Conservation (phyloP, 2,113 vertebrate genomes). For the Suricata suricatta region DNA sequence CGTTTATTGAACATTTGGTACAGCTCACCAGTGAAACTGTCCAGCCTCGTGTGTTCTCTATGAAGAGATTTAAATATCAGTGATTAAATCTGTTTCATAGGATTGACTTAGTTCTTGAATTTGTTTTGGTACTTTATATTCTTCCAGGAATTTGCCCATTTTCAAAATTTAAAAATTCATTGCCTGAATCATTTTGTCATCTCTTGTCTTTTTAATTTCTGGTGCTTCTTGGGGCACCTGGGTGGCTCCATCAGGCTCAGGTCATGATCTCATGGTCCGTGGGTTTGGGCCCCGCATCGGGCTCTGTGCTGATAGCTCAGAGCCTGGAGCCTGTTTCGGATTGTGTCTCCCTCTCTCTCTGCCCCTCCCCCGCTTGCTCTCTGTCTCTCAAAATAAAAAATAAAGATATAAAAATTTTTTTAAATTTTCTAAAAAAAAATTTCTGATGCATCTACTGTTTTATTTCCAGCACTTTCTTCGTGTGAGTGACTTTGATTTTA, state of each 20-base stretch:
- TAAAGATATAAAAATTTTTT: too few relatives aligned
- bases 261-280: too few relatives aligned
- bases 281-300: too few relatives aligned
- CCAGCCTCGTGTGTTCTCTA: background rate
- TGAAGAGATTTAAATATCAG: background rate
- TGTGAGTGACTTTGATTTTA: background rate
- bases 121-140: background rate
- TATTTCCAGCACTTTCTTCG: background rate
- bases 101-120: background rate
- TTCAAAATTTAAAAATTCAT: slow-evolving; percentile 7
- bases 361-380: too few relatives aligned
- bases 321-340: too few relatives aligned
- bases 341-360: too few relatives aligned
- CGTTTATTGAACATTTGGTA: background rate
- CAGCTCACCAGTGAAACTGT: background rate
- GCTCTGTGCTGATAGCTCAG: too few relatives aligned
- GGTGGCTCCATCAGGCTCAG: too few relatives aligned
- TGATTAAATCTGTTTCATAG: background rate
- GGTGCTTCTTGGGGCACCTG: background rate
- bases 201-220: background rate
- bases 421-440: background rate
- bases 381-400: too few relatives aligned
- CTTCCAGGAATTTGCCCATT: background rate
- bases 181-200: background rate
- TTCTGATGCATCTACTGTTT: background rate